Evolutionary conservation across 2,113 vertebrate genomes (phyloP).

Genomic region (Sapajus apella): DNA sequence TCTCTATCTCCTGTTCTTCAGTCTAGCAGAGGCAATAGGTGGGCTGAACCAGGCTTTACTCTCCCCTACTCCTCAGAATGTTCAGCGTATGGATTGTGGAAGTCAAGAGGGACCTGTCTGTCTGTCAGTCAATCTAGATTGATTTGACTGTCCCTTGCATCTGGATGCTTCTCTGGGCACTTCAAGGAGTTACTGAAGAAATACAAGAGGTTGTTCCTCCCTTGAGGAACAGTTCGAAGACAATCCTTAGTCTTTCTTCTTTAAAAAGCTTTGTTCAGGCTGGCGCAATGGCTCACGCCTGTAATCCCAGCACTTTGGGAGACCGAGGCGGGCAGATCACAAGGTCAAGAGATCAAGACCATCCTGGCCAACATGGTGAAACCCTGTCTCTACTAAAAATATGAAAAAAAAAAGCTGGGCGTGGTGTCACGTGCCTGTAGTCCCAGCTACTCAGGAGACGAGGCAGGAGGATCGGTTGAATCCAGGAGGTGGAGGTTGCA

Average conservation of each 20-base stretch:
- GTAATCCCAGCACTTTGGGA: too few relatives aligned
- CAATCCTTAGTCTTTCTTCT: background rate
- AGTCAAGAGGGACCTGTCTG: background rate
- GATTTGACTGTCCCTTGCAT: background rate
- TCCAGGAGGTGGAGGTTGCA: too few relatives aligned
- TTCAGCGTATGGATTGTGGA: background rate
- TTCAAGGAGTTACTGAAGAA: background rate
- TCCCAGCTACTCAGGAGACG: too few relatives aligned
- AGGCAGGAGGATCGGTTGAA: too few relatives aligned
- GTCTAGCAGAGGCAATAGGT: background rate
- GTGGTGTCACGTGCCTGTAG: too few relatives aligned
- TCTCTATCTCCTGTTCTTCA: background rate
- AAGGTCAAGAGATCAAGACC: too few relatives aligned
- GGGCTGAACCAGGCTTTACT: background rate
- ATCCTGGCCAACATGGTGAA: too few relatives aligned
- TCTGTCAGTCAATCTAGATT: background rate
- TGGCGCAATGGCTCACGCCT: too few relatives aligned
- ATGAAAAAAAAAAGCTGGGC: too few relatives aligned
- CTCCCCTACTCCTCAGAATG: background rate
- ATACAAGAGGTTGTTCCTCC: background rate
- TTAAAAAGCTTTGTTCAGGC: constrained; percentile 13
- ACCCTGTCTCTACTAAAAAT: too few relatives aligned
- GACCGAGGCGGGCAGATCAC: too few relatives aligned
- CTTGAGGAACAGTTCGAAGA: background rate
- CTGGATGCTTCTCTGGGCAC: background rate